phyloP scores from a whole-genome alignment of 92 coral and sea anemone genomes.

The Phymanthus crucifer region DNA sequence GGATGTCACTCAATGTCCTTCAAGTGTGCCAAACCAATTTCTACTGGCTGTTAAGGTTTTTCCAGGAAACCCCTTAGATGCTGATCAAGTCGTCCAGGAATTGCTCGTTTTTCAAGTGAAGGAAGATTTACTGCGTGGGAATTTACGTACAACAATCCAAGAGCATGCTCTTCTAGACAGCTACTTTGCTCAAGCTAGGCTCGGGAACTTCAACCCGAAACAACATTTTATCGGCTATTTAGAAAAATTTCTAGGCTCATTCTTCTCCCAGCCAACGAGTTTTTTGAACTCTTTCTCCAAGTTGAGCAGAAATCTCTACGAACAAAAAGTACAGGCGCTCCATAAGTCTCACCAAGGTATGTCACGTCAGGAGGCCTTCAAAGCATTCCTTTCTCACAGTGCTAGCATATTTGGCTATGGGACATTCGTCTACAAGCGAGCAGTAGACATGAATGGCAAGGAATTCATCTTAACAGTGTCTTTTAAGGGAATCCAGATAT shows the following conservation, averaged over 20 bases:
- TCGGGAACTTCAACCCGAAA: conserved; percentile 67
- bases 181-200: conserved; percentile 78
- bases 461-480: conserved; percentile 71
- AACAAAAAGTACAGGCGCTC: conserved; percentile 61
- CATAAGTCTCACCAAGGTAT: conserved; percentile 78
- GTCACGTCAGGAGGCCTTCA: conserved; percentile 63
- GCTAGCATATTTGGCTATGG: conserved; percentile 66
- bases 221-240: conserved; percentile 72
- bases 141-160: conserved; percentile 48
- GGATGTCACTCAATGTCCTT: conserved; percentile 25
- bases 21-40: conserved; percentile 48
- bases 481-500: conserved; percentile 66
- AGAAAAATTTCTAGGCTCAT: conserved; percentile 64
- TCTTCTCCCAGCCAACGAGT: conserved; percentile 65
- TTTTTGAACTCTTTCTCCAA: conserved; percentile 63
- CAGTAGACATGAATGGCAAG: conserved; percentile 60
- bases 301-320: conserved; percentile 60
- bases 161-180: conserved; percentile 83
- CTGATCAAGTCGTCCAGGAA: conserved; percentile 34
- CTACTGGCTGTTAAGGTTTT: conserved; percentile 81
- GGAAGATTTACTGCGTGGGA: conserved; percentile 66
- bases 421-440: conserved; percentile 65
- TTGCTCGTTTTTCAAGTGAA: conserved; percentile 63
- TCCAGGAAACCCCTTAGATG: conserved; percentile 55
- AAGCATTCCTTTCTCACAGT: conserved; percentile 59